Base-by-base conservation (phyloP, 2,888 invertebrate genomes). In the Stenotaenia linearis region DNA sequence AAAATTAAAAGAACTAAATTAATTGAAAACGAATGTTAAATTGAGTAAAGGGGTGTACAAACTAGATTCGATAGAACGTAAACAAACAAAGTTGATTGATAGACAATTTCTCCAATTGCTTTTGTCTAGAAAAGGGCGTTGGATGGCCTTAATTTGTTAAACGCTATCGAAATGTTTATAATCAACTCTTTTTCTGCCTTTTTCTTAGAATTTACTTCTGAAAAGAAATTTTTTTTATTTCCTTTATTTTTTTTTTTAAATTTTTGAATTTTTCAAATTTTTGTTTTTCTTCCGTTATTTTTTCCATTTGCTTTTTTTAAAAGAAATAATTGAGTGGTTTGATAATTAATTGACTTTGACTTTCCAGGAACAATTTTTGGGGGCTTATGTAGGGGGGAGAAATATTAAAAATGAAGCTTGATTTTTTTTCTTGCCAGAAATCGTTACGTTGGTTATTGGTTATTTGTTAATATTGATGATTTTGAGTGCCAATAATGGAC, bases 41-140 rank as follows among this genome's bases (percentile, higher is more conserved):
- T 21, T 56, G 1, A 2, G 18, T 18, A 15, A 15, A 18, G 37
- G 37, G 37, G 37, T 9, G 37, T 1, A 6, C 9, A 1, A 1
- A 15, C 9, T 12, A 37, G 9, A 37, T 12, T 56, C 15, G 56
- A 21, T 56, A 21, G n/a, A n/a, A n/a, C n/a, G n/a, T n/a, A n/a
- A n/a, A n/a, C n/a, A n/a, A n/a, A n/a, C n/a, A 56, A 45, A 56
- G 23, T 21, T 56, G 23, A 21, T 50, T 50, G 50, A 50, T n/a
- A 50, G 50, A n/a, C 18, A 50, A 50, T 50, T 50, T 50, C 18
- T 50, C 18, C 2, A 56, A 18, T 23, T 18, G 4, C n/a, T 56
- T 56, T 56, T 56, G 56, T 56, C 56, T 56, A 56, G 56, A 56
- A 56, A 56, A 56, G 56, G 56, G 56, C 56, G 56, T 56, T 56